A percentile compares a stretch with the other conserved stretches of the same genome.
phyloP scores from a whole-genome alignment of 2,797 vertebrate genomes.

The Cossypha dichroa region DNA sequence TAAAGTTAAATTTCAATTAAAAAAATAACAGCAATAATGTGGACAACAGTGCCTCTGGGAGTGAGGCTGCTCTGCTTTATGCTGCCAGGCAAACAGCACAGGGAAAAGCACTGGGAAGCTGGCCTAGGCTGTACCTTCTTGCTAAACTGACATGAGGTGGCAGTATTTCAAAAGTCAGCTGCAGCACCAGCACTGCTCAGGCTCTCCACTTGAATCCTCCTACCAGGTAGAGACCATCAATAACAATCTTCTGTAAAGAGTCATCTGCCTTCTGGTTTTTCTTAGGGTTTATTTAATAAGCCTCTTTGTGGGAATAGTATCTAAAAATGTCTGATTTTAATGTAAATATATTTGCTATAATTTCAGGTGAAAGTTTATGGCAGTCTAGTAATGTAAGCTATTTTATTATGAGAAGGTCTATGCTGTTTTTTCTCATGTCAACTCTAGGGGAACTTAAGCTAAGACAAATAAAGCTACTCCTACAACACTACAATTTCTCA shows the following conservation, averaged over 20 bases:
- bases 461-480: not conserved
- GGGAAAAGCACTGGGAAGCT: not conserved
- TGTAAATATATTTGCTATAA: not conserved
- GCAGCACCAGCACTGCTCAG: not conserved
- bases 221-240: not conserved
- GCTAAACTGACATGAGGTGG: not conserved
- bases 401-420: not conserved
- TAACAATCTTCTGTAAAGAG: not conserved
- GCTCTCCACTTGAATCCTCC: not conserved
- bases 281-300: not conserved
- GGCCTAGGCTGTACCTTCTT: not conserved
- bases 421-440: not conserved
- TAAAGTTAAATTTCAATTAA: not conserved
- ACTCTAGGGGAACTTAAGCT: not conserved
- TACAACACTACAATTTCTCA: accelerated
- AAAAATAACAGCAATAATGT: not conserved
- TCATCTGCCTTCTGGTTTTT: not conserved
- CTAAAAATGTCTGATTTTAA: not conserved
- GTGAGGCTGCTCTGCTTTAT: not conserved
- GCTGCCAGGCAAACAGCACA: not conserved
- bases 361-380: not conserved
- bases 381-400: not conserved
- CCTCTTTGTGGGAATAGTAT: not conserved
- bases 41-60: not conserved
- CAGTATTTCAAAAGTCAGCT: constrained; percentile 23